A percentile compares a stretch with the other conserved stretches of the same genome.
Evolutionary conservation across 1,140 invertebrate species (phyloP).

Genomic region (Parasteatoda tepidariorum): DNA sequence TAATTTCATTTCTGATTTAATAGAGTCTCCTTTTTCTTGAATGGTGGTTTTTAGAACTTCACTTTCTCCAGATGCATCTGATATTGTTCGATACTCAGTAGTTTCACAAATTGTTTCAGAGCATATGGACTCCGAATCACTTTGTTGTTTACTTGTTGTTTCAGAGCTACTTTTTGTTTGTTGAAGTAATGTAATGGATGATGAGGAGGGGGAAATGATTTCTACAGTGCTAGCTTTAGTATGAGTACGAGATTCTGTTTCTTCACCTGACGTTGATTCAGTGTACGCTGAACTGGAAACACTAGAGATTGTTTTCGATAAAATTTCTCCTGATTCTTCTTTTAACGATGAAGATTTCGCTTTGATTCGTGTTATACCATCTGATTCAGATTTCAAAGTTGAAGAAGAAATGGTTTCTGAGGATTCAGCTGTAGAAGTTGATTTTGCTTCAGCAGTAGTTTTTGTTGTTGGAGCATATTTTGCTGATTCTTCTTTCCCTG

Average conservation of each 20-base stretch:
- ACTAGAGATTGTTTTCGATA: background rate
- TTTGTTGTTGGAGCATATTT: too few species aligned
- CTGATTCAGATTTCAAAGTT: background rate
- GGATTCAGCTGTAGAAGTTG: background rate
- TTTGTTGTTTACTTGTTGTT: background rate
- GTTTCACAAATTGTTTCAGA: background rate
- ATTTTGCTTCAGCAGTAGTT: too few species aligned
- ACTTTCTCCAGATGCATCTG: background rate
- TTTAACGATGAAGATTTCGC: background rate
- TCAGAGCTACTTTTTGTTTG: background rate
- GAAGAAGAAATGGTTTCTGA: background rate
- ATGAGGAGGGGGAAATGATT: background rate
- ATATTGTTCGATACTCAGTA: background rate
- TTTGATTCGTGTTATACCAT: background rate
- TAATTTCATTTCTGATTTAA: background rate
- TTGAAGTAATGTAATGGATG: background rate
- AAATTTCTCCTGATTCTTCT: background rate
- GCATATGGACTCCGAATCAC: background rate
- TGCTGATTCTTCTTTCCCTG: too few species aligned
- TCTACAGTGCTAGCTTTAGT: slow-evolving; percentile 7
- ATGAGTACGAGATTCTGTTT: background rate
- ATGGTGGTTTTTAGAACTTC: background rate
- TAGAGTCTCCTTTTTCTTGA: background rate
- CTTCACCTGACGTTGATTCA: background rate
- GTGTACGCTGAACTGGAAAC: background rate